Percentiles rank a stretch among this genome's conserved stretches.
Evolutionary conservation across 1,140 invertebrate genomes (phyloP).

Genomic region (Physella acuta): DNA sequence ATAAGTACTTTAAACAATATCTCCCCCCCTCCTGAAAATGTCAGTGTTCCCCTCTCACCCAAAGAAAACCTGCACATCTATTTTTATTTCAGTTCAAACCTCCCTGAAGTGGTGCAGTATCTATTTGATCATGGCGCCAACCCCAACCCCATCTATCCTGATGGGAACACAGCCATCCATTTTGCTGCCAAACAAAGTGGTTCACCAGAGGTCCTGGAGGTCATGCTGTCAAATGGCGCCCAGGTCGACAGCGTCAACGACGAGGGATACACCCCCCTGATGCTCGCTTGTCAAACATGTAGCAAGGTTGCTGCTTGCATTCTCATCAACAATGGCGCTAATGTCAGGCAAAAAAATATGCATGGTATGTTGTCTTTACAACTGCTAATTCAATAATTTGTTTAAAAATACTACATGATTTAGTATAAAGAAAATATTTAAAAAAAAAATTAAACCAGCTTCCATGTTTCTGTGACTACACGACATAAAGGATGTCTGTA

Average conservation of each 20-base stretch:
- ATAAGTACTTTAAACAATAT: too few relatives aligned
- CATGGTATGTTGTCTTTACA: slow-evolving; percentile 47
- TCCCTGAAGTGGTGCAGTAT: too few relatives aligned
- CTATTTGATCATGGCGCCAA: slow-evolving; percentile 53
- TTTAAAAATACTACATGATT: too few relatives aligned
- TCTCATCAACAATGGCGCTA: slow-evolving; percentile 49
- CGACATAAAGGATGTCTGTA: too few relatives aligned
- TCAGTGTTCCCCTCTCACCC: too few relatives aligned
- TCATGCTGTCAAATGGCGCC: slow-evolving; percentile 47
- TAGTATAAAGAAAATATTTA: too few relatives aligned
- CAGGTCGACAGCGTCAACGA: slow-evolving; percentile 51
- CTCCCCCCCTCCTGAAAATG: too few relatives aligned
- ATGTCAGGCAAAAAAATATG: slow-evolving; percentile 50
- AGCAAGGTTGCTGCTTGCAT: slow-evolving; percentile 53
- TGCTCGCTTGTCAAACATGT: slow-evolving; percentile 52
- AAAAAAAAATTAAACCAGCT: too few relatives aligned
- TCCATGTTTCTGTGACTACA: too few relatives aligned
- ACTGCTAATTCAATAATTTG: too few relatives aligned
- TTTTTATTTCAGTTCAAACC: too few relatives aligned
- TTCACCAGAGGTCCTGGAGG: slow-evolving; percentile 47
- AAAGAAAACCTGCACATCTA: too few relatives aligned
- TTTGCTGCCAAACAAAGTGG: slow-evolving; percentile 50
- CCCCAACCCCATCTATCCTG: slow-evolving; percentile 47
- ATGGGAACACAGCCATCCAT: slow-evolving; percentile 54
- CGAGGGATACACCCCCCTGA: slow-evolving; percentile 51